These are phyloP conservation scores for Malacosoma neustria DNA, from an alignment of 2,888 invertebrate species.

Conservation along the genomic window DNA sequence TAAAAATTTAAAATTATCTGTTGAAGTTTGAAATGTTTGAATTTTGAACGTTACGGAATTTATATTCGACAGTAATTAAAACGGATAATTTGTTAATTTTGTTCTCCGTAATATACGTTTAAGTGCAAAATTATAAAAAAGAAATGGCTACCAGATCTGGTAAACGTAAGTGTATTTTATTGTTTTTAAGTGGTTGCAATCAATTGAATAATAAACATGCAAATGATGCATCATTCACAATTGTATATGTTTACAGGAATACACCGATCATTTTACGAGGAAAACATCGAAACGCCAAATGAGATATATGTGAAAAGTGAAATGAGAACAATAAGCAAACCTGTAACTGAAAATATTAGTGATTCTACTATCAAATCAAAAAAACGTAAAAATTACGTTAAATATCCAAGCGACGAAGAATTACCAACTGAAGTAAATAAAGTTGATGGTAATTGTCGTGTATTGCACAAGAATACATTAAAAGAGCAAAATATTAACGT, in stretches of 20 bases:
- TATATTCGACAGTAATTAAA: too few relatives aligned
- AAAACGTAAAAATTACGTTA: conserved; percentile 46
- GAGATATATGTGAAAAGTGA: conserved; percentile 26
- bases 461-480: conserved; percentile 29
- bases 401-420: conserved; percentile 42
- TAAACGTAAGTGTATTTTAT: conserved; percentile 45
- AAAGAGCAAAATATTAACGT: conserved; percentile 30
- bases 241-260: conserved; percentile 37
- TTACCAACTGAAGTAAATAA: conserved; percentile 10
- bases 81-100: too few relatives aligned
- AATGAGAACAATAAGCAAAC: conserved; percentile 39
- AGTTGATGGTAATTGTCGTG: conserved; percentile 15
- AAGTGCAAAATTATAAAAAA: not conserved
- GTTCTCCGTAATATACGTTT: too few relatives aligned
- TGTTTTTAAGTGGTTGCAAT: not conserved
- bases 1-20: too few relatives aligned
- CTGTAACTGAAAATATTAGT: conserved; percentile 31
- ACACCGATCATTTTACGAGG: conserved; percentile 33
- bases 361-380: conserved; percentile 23
- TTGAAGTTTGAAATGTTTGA: too few relatives aligned
- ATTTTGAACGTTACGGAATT: too few relatives aligned
- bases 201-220: too few relatives aligned
- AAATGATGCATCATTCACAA: too few relatives aligned
- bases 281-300: conserved; percentile 10
- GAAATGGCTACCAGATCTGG: conserved; percentile 62